These are phyloP conservation scores for Saccostrea echinata DNA, from an alignment of 1,140 invertebrate genomes.

Conservation along the genomic window DNA sequence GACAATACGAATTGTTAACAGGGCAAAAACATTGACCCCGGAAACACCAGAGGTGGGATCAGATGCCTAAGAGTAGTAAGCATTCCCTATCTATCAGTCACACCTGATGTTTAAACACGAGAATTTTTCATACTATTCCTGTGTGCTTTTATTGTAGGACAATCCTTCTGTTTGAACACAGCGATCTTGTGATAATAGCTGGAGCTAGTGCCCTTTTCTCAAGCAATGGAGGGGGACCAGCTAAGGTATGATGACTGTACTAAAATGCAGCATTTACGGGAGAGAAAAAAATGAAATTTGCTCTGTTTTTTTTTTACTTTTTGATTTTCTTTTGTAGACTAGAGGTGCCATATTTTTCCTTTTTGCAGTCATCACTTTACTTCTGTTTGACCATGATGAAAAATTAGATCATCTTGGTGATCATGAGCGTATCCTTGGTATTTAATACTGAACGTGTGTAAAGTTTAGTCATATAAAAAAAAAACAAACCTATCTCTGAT, in stretches of 20 bases:
- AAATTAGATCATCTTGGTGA: conserved; percentile 67
- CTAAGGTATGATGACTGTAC: conserved; percentile 73
- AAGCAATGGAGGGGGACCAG: conserved; percentile 74
- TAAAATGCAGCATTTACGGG: too few species aligned
- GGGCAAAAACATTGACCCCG: too few species aligned
- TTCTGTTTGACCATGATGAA: conserved; percentile 82
- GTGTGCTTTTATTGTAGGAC: conserved; percentile 67
- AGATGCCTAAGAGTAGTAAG: too few species aligned
- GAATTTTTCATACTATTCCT: too few species aligned
- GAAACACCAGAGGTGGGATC: too few species aligned
- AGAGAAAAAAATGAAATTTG: neutral
- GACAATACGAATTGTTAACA: too few species aligned
- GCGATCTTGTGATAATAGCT: conserved; percentile 80
- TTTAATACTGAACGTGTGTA: conserved; percentile 2
- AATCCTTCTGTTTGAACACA: conserved; percentile 81
- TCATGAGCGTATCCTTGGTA: conserved; percentile 68
- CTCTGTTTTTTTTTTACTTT: neutral
- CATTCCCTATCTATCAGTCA: too few species aligned
- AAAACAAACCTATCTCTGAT: too few species aligned
- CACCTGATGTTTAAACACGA: too few species aligned
- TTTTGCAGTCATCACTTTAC: conserved; percentile 79
- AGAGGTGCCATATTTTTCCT: conserved; percentile 80
- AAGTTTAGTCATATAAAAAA: neutral
- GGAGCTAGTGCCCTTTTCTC: conserved; percentile 79
- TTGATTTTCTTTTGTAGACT: conserved; percentile 70